Conservation (phyloP, 2,113 vertebrate species). For the Gallinago undulata region DNA sequence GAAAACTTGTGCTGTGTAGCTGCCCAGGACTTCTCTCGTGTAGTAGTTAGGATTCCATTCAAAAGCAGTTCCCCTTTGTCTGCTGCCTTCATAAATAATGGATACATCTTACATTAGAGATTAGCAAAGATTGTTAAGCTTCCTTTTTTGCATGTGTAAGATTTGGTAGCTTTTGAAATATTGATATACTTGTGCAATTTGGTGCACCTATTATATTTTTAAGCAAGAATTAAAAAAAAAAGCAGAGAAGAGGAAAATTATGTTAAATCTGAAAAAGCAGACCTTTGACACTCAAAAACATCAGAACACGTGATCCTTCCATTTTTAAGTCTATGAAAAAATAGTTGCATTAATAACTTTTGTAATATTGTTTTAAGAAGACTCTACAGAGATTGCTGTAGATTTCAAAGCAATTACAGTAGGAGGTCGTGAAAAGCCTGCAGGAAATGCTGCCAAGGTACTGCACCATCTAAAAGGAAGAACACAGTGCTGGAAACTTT, state of each 20-base stretch:
- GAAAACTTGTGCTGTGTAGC: neutral
- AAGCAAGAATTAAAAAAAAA: neutral
- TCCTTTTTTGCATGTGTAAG: conserved; percentile 49
- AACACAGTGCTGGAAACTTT: conserved; percentile 25
- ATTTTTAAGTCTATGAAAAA: neutral
- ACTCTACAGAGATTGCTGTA: conserved; percentile 16
- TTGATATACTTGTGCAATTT: conserved; percentile 55
- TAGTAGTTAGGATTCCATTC: conserved; percentile 56
- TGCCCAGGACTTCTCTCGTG: conserved; percentile 7
- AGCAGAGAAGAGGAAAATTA: neutral
- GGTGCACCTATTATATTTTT: conserved; percentile 23
- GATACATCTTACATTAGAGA: conserved; percentile 69
- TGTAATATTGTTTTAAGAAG: conserved; percentile 18
- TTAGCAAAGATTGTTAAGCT: conserved; percentile 66
- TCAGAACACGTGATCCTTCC: neutral
- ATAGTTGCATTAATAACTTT: conserved; percentile 22
- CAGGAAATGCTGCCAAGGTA: conserved; percentile 54
- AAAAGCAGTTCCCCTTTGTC: conserved; percentile 53
- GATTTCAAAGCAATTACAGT: conserved; percentile 44
- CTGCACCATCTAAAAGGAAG: conserved; percentile 39
- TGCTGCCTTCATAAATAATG: conserved; percentile 73
- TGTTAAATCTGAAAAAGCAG: neutral
- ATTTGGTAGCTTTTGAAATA: conserved; percentile 69
- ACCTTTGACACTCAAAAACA: neutral
- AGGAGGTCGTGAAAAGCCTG: conserved; percentile 48